Percentiles rank a stretch among this genome's conserved stretches.
Conservation (phyloP, 30 jellyfish, hydroid and myxozoan species). For the Hydra vulgaris region DNA sequence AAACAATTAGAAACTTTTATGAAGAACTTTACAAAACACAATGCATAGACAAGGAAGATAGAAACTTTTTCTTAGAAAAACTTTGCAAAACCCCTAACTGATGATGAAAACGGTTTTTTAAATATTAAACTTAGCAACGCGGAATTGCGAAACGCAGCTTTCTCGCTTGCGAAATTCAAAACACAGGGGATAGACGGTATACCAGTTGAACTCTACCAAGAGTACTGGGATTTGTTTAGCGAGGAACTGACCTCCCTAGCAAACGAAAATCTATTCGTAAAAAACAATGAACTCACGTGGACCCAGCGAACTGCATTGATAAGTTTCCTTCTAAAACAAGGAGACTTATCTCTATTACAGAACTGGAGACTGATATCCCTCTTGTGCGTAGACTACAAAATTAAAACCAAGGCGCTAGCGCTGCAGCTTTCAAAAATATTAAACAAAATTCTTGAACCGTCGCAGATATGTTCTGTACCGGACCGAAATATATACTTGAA, state of each 20-base stretch:
- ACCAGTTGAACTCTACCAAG: neutral
- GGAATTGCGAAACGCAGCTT: neutral
- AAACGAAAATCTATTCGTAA: neutral
- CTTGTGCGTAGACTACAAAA: slow-evolving; percentile 23
- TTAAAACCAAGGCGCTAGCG: slow-evolving; percentile 14
- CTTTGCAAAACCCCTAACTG: neutral
- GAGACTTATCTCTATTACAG: slow-evolving; percentile 1
- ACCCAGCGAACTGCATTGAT: slow-evolving; percentile 20
- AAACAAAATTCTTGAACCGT: slow-evolving; percentile 3
- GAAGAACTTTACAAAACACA: neutral
- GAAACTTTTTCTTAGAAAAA: neutral
- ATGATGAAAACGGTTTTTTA: neutral
- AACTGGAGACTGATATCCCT: slow-evolving; percentile 27
- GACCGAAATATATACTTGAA: slow-evolving; percentile 32
- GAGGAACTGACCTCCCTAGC: neutral
- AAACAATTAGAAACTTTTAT: neutral
- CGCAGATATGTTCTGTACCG: slow-evolving; percentile 42
- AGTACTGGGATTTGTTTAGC: neutral
- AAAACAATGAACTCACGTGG: neutral
- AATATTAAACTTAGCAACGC: neutral
- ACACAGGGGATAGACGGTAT: neutral
- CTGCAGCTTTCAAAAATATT: slow-evolving; percentile 6
- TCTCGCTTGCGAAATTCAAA: neutral
- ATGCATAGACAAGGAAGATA: neutral
- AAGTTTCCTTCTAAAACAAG: slow-evolving; percentile 13